phyloP scores from a whole-genome alignment of 2,113 vertebrate species.

The Axis porcinus region DNA sequence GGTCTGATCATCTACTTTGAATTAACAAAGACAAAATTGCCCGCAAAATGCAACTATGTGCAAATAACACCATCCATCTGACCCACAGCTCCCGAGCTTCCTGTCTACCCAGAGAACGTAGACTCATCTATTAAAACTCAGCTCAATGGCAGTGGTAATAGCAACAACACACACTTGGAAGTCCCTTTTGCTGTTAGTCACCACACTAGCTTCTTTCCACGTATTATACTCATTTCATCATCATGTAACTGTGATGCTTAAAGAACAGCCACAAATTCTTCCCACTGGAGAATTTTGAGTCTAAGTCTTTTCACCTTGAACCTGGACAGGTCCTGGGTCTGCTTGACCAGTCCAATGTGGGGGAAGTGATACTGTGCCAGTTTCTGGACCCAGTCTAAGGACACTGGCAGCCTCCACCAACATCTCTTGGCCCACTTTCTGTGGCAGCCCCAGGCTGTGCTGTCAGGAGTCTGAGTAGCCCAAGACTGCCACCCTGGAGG shows the following conservation, averaged over 20 bases:
- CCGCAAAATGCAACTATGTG: accelerated
- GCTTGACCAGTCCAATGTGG: background rate
- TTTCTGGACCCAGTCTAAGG: background rate
- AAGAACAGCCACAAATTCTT: background rate
- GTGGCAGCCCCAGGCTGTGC: background rate
- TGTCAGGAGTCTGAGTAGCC: background rate
- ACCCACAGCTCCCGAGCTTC: background rate
- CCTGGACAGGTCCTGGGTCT: background rate
- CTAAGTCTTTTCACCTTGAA: background rate
- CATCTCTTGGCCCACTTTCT: background rate
- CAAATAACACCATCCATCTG: background rate
- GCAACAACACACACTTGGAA: background rate
- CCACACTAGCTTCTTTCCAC: background rate
- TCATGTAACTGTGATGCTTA: background rate
- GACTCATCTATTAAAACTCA: background rate
- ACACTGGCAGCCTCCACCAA: background rate
- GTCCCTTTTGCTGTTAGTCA: too few species aligned
- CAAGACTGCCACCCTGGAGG: accelerated
- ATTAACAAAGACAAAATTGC: background rate
- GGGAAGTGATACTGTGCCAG: background rate
- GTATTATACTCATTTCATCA: background rate
- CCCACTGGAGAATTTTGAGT: background rate
- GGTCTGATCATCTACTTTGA: background rate
- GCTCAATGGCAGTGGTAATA: background rate
- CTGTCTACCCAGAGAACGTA: background rate